Percentiles rank a stretch among this genome's conserved stretches.
phyloP scores from a whole-genome alignment of 1,140 invertebrate genomes.

The Thaumatotibia leucotreta region DNA sequence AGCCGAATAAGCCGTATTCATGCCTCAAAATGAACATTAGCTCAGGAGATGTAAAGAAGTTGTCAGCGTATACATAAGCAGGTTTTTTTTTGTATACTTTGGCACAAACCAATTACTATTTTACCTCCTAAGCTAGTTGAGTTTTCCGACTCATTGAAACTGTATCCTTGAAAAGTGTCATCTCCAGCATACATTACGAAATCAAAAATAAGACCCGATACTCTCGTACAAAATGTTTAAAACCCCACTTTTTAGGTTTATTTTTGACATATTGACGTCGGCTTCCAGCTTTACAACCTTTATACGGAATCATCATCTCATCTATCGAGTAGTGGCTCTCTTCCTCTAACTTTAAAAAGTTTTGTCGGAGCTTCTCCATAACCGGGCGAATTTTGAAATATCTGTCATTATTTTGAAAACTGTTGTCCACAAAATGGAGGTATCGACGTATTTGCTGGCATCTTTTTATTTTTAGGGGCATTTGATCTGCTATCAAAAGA shows the following conservation, averaged over 20 bases:
- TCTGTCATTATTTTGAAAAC: no score
- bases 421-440: no score
- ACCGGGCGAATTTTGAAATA: no score
- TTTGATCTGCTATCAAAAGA: no score
- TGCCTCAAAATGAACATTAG: constrained; percentile 25
- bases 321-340: constrained; percentile 13
- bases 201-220: constrained; percentile 56
- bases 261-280: constrained; percentile 35
- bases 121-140: constrained; percentile 26
- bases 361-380: no score
- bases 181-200: constrained; percentile 53
- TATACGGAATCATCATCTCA: constrained; percentile 31
- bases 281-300: constrained; percentile 32
- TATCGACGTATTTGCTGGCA: no score
- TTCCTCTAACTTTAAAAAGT: neutral
- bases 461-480: no score
- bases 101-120: constrained; percentile 26
- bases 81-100: constrained; percentile 25
- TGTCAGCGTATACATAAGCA: constrained; percentile 26
- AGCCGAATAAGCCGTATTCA: constrained; percentile 24
- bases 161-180: constrained; percentile 29
- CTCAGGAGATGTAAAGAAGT: constrained; percentile 31
- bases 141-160: constrained; percentile 27
- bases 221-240: constrained; percentile 53
- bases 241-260: constrained; percentile 41